Conservation (phyloP, 2,888 invertebrate genomes). For the Campopleginae sp. region DNA sequence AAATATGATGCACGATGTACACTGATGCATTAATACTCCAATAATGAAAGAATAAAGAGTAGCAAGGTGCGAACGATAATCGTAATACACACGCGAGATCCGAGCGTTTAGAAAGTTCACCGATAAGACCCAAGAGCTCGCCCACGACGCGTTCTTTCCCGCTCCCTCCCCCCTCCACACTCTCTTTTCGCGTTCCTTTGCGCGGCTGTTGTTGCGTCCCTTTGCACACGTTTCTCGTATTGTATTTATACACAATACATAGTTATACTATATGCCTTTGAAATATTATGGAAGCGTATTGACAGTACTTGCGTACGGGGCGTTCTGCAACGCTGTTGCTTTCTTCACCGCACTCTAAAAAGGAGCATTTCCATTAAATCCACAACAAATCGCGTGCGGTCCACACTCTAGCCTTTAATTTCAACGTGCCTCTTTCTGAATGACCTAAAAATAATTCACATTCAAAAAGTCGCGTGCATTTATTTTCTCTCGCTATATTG, state of each 20-base stretch:
- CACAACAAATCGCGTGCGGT: not conserved
- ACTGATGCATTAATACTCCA: not conserved
- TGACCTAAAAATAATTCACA: not conserved
- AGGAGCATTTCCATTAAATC: not conserved
- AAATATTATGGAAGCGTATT: conserved; percentile 2
- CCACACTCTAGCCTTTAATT: not conserved
- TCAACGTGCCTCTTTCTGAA: not conserved
- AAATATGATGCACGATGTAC: conserved; percentile 17
- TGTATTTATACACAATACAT: not conserved
- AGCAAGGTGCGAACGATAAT: conserved; percentile 53
- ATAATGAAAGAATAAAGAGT: conserved; percentile 33
- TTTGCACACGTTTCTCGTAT: conserved; percentile 4
- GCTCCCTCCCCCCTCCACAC: conserved; percentile 23
- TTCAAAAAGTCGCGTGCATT: not conserved
- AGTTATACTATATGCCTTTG: not conserved
- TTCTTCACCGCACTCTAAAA: not conserved
- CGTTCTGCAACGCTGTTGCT: conserved; percentile 19
- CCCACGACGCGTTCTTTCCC: conserved; percentile 37
- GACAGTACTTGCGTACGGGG: not conserved
- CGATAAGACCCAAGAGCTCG: conserved; percentile 56
- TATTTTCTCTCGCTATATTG: not conserved
- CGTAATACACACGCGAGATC: conserved; percentile 35
- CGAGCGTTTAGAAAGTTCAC: conserved; percentile 63
- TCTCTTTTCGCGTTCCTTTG: conserved; percentile 14
- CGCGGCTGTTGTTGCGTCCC: not conserved